Percentiles rank a stretch among this genome's conserved stretches.
phyloP scores from a whole-genome alignment of 2,797 vertebrate species.

The Lacerta bilineata region DNA sequence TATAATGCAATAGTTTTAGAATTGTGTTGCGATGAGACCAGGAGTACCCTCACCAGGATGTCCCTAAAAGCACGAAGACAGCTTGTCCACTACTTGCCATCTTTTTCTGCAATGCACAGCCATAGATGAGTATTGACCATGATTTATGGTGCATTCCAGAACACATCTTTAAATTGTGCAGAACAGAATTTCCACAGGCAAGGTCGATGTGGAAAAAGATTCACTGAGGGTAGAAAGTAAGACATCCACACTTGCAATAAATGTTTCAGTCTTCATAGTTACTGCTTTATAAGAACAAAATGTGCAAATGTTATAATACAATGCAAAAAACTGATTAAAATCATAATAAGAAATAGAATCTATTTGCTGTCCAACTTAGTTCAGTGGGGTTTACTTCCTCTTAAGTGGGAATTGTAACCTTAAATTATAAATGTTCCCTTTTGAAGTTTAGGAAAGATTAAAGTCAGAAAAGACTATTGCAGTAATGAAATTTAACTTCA shows the following conservation, averaged over 20 bases:
- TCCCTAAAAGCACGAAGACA: neutral
- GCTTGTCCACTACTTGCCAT: too few relatives aligned
- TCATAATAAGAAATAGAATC: neutral
- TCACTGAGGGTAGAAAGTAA: neutral
- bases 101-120: neutral
- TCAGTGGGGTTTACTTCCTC: neutral
- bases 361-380: neutral
- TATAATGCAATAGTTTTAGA: neutral
- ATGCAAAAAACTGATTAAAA: neutral
- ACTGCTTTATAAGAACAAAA: neutral
- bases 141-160: neutral
- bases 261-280: neutral
- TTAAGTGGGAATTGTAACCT: neutral
- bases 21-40: neutral
- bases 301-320: neutral
- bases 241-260: neutral
- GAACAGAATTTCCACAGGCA: neutral
- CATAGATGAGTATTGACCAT: neutral
- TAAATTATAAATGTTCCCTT: neutral
- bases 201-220: neutral
- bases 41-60: neutral
- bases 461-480: neutral
- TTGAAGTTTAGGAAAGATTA: slow-evolving; percentile 3
- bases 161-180: neutral
- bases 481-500: neutral